A percentile compares a stretch with the other conserved stretches of the same genome.
phyloP scores from a whole-genome alignment of 92 coral and sea anemone species.

The Umimayanthus kanabou region DNA sequence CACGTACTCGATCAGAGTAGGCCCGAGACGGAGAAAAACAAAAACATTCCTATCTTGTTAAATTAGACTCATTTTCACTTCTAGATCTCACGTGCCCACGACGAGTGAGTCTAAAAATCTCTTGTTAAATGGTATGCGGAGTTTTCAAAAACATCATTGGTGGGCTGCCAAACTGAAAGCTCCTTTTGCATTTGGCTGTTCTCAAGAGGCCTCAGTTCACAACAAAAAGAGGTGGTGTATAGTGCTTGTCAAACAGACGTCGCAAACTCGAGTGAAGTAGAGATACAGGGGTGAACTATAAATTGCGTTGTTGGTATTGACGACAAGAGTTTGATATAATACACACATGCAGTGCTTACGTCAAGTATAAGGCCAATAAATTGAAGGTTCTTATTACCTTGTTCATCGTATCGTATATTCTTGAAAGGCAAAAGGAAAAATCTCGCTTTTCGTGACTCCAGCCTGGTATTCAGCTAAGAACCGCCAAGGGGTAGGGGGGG shows the following conservation, averaged over 20 bases:
- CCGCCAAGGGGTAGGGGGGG: background rate
- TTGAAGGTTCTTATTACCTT: background rate
- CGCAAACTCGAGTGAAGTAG: background rate
- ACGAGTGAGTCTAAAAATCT: background rate
- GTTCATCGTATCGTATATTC: background rate
- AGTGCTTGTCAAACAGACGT: background rate
- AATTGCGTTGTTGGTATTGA: no score
- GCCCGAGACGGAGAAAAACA: background rate
- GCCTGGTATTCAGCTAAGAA: background rate
- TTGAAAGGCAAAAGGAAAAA: background rate
- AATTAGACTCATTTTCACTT: no score
- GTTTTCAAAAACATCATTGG: background rate
- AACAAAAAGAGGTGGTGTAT: background rate
- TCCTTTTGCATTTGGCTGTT: background rate
- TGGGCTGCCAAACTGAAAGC: background rate
- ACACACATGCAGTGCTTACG: no score
- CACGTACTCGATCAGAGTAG: background rate
- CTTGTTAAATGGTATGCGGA: background rate
- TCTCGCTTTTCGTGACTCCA: background rate
- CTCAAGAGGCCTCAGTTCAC: no score
- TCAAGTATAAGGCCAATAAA: background rate
- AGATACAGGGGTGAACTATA: background rate
- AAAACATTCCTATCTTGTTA: background rate
- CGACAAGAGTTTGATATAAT: no score
- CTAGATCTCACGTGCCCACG: background rate